phyloP scores from a whole-genome alignment of 1,140 invertebrate species.

The Orchesella cincta region DNA sequence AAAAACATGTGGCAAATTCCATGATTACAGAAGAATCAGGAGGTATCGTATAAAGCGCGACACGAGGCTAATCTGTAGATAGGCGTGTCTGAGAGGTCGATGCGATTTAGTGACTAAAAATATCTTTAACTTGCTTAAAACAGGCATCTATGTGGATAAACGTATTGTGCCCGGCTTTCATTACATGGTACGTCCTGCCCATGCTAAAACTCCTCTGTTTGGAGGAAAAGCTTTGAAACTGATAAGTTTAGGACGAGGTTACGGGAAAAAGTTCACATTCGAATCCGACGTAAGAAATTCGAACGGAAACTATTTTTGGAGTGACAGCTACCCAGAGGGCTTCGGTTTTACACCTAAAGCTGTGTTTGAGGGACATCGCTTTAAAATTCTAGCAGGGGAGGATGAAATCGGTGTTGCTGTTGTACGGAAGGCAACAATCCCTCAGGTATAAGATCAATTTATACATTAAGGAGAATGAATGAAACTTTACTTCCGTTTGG shows the following conservation, averaged over 20 bases:
- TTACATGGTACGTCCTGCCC: constrained; percentile 69
- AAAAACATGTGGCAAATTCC: too few relatives aligned
- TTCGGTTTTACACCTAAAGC: constrained; percentile 58
- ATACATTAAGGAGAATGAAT: not conserved
- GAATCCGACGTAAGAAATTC: constrained; percentile 66
- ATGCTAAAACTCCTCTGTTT: constrained; percentile 65
- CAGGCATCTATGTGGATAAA: constrained; percentile 74
- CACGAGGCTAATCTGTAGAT: too few relatives aligned
- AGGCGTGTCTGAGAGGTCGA: too few relatives aligned
- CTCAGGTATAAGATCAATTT: constrained; percentile 45
- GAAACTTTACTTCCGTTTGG: not conserved
- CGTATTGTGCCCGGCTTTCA: constrained; percentile 71
- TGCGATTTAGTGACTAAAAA: too few relatives aligned
- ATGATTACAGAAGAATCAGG: too few relatives aligned
- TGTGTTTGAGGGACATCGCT: constrained; percentile 50
- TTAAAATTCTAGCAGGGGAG: constrained; percentile 55
- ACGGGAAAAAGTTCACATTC: constrained; percentile 75
- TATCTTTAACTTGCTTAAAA: too few relatives aligned
- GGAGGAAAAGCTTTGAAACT: constrained; percentile 66
- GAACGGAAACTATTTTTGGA: constrained; percentile 73
- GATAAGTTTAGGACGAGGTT: constrained; percentile 71
- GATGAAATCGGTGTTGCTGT: constrained; percentile 64
- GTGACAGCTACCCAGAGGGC: constrained; percentile 73
- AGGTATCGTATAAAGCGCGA: too few relatives aligned
- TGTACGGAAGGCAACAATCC: constrained; percentile 54